Evolutionary conservation across 2,113 vertebrate genomes (phyloP).

Genomic region (Cryptotis parvus): DNA sequence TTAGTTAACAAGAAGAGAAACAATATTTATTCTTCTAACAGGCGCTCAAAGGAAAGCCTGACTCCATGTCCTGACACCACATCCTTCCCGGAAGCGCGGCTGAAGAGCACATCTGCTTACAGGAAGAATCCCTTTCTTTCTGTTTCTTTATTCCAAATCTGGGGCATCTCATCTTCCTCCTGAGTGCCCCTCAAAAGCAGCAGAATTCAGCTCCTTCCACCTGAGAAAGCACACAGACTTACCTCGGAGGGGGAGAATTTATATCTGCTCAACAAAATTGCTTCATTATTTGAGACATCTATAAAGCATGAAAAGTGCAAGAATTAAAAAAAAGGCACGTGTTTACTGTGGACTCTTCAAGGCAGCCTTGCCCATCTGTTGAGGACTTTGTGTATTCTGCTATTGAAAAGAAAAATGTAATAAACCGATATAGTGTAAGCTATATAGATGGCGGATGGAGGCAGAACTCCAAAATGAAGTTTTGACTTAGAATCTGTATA

Average conservation of each 20-base stretch:
- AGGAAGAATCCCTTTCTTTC: no score
- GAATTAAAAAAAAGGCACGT: background rate
- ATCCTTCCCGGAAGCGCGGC: background rate
- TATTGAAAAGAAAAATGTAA: background rate
- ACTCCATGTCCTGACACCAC: background rate
- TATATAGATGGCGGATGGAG: background rate
- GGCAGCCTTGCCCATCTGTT: background rate
- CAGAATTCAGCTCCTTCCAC: background rate
- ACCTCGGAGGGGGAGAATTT: background rate
- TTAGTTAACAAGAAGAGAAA: background rate
- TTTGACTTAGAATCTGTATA: background rate
- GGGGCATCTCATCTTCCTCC: background rate
- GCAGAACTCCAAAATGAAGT: background rate
- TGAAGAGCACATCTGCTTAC: background rate
- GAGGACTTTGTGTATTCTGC: background rate
- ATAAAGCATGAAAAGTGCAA: background rate
- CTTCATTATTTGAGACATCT: background rate
- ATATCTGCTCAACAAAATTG: constrained; percentile 29
- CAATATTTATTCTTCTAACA: background rate
- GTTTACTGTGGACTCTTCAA: background rate
- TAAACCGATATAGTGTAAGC: background rate
- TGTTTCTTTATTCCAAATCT: no score
- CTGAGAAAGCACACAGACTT: background rate
- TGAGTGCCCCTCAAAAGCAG: background rate
- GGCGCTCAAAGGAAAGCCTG: background rate